A percentile compares a stretch with the other conserved stretches of the same genome.
Conservation (phyloP, 2,888 invertebrate species). For the Xanthia togata region DNA sequence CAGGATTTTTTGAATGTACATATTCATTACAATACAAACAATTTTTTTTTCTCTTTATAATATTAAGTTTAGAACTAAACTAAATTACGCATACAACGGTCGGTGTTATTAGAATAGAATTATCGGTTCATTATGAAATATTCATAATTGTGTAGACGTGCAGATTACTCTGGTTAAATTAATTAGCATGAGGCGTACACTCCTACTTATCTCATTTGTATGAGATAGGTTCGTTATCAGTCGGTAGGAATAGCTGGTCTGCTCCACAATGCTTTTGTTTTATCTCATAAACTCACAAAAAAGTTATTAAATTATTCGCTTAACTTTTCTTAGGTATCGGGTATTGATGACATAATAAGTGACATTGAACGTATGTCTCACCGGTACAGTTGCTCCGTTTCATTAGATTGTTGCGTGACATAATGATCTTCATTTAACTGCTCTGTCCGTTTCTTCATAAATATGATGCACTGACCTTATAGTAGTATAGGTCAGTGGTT, state of each 20-base stretch:
- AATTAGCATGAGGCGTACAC: conserved; percentile 41
- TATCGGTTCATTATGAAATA: conserved; percentile 46
- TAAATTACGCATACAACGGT: conserved; percentile 24
- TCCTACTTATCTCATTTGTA: conserved; percentile 47
- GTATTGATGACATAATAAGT: conserved; percentile 43
- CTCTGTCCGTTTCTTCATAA: background rate
- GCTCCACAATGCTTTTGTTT: conserved; percentile 49
- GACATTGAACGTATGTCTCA: conserved; percentile 53
- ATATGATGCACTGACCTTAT: background rate
- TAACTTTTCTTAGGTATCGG: conserved; percentile 57
- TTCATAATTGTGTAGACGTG: conserved; percentile 41
- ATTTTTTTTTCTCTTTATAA: too few relatives aligned
- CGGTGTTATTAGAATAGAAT: conserved; percentile 43
- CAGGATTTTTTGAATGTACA: too few relatives aligned
- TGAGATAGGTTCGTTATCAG: conserved; percentile 48
- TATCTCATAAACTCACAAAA: conserved; percentile 31
- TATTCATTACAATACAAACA: too few relatives aligned
- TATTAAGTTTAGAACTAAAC: conserved; percentile 16
- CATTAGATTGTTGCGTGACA: conserved; percentile 35
- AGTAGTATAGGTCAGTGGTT: conserved; percentile 1
- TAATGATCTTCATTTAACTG: background rate
- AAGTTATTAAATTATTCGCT: conserved; percentile 59
- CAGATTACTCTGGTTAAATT: conserved; percentile 50
- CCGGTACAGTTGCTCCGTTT: conserved; percentile 40
- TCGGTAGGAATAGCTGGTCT: conserved; percentile 32